Conservation (phyloP, 2,113 vertebrate species). For the Paralichthys olivaceus region DNA sequence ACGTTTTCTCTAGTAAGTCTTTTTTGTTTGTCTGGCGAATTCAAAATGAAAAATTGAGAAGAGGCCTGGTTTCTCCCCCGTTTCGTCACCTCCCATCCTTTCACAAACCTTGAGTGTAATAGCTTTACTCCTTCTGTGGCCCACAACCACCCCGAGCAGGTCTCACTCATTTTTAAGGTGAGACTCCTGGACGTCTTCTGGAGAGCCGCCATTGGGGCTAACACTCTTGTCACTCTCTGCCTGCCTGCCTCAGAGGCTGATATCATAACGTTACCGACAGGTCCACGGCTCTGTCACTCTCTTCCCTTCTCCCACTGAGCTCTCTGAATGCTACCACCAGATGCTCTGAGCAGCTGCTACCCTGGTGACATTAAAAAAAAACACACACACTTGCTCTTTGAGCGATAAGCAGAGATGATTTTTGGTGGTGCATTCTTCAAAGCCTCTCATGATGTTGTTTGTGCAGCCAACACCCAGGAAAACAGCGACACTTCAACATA, state of each 20-base stretch:
- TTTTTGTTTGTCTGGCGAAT: constrained; percentile 25
- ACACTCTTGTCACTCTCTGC: constrained; percentile 58
- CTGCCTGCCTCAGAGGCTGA: constrained; percentile 40
- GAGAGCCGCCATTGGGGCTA: constrained; percentile 42
- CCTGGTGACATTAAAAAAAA: constrained; percentile 24
- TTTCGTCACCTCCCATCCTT: constrained; percentile 44
- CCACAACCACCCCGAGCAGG: constrained; percentile 13
- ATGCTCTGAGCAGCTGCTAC: constrained; percentile 77
- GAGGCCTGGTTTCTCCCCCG: not conserved
- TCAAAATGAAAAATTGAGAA: constrained; percentile 15
- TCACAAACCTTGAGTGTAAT: constrained; percentile 49
- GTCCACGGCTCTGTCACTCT: constrained; percentile 52
- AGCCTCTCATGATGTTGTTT: constrained; percentile 22
- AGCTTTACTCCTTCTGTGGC: not conserved
- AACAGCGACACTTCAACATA: constrained; percentile 44
- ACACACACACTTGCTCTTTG: constrained; percentile 33
- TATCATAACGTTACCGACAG: constrained; percentile 50
- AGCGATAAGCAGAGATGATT: constrained; percentile 17
- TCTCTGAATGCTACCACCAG: constrained; percentile 59
- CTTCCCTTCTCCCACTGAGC: constrained; percentile 56
- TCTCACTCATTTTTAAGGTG: constrained; percentile 58
- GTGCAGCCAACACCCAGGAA: constrained; percentile 35
- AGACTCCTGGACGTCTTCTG: constrained; percentile 45
- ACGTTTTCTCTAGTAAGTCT: constrained; percentile 15
- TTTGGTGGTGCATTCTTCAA: constrained; percentile 40